These are phyloP conservation scores for Cartodere bifasciata DNA, from an alignment of 2,888 invertebrate genomes.

Conservation along the genomic window DNA sequence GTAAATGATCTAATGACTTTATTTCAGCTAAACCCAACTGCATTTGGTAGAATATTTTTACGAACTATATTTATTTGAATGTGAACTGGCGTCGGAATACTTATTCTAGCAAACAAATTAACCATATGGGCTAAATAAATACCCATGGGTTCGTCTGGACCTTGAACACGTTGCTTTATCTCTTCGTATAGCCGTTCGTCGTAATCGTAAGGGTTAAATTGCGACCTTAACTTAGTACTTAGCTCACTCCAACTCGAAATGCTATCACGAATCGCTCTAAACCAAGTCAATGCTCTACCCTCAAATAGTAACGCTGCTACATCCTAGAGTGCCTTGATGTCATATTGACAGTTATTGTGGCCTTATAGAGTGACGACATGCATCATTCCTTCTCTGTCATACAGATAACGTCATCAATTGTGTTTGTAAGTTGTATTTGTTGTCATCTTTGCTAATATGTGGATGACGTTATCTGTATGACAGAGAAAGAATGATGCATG, in stretches of 20 bases:
- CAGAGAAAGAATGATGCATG: too few relatives aligned
- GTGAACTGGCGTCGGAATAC: too few relatives aligned
- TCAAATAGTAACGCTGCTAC: too few relatives aligned
- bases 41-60: conserved; percentile 6
- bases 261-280: conserved; percentile 1
- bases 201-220: conserved; percentile 16
- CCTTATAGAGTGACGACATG: too few relatives aligned
- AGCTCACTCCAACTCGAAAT: conserved; percentile 1
- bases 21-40: conserved; percentile 3
- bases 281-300: conserved; percentile 1
- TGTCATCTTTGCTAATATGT: too few relatives aligned
- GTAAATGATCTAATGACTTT: conserved; percentile 2
- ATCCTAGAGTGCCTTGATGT: too few relatives aligned
- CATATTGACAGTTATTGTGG: too few relatives aligned
- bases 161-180: conserved; percentile 17
- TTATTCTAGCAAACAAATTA: conserved; percentile 14
- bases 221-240: not conserved
- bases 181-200: conserved; percentile 17
- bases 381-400: too few relatives aligned
- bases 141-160: conserved; percentile 15
- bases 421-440: too few relatives aligned
- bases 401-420: too few relatives aligned
- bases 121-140: conserved; percentile 18
- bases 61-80: too few relatives aligned
- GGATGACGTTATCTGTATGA: too few relatives aligned